These are phyloP conservation scores for Cyclura pinguis DNA, from an alignment of 2,797 vertebrate species.

Conservation along the genomic window DNA sequence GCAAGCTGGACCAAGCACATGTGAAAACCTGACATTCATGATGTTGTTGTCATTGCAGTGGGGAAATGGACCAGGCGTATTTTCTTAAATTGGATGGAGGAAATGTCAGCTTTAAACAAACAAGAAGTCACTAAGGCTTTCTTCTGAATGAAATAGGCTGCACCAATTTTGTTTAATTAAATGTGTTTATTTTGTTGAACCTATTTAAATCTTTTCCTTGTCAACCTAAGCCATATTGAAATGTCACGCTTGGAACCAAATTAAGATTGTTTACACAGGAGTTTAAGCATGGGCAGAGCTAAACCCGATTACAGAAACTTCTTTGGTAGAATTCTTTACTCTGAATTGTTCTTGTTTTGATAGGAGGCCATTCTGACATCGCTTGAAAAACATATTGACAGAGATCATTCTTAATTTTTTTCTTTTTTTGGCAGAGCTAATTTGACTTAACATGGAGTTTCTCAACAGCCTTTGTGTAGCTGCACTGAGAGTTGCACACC, in stretches of 20 bases:
- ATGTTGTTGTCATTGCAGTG: neutral
- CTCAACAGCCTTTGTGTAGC: neutral
- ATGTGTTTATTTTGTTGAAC: constrained; percentile 43
- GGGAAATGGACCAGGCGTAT: neutral
- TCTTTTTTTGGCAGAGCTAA: neutral
- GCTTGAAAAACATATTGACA: neutral
- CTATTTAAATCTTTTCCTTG: constrained; percentile 11
- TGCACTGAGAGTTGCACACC: neutral
- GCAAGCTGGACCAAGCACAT: constrained; percentile 58
- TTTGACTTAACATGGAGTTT: neutral
- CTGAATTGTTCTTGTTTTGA: neutral
- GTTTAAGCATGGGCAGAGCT: neutral
- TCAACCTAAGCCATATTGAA: constrained; percentile 17
- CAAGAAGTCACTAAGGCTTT: constrained; percentile 1
- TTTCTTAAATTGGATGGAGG: constrained; percentile 3
- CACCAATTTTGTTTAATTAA: constrained; percentile 33
- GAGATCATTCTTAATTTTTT: neutral
- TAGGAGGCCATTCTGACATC: neutral
- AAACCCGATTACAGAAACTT: neutral
- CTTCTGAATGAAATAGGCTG: constrained; percentile 9
- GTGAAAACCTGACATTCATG: constrained; percentile 45
- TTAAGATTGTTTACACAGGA: constrained; percentile 28
- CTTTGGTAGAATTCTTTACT: constrained; percentile 8
- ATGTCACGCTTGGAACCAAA: constrained; percentile 6
- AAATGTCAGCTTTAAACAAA: constrained; percentile 24